Evolutionary conservation across 2,797 vertebrate genomes (phyloP).

Genomic region (Brachymystax lenok): DNA sequence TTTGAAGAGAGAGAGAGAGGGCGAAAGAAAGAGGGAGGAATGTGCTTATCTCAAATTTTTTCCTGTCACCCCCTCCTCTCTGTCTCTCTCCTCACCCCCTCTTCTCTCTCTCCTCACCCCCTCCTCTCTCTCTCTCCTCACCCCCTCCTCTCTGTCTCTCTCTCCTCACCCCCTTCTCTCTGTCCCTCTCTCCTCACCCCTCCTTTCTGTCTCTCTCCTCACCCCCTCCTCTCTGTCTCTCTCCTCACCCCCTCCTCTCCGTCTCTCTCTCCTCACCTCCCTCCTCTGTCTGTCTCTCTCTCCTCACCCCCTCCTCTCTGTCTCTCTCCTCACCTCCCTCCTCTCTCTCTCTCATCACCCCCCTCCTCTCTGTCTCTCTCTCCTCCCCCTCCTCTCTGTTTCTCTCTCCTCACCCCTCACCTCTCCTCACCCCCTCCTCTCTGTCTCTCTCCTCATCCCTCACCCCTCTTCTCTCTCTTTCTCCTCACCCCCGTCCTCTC

Average conservation of each 20-base stretch:
- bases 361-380: too few relatives aligned
- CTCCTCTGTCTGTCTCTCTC: conserved; percentile 38
- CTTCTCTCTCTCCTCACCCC: too few relatives aligned
- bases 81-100: too few relatives aligned
- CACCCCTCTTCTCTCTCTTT: too few relatives aligned
- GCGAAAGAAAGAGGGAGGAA: conserved; percentile 60
- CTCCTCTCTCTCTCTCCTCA: fast-evolving
- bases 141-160: conserved; percentile 25
- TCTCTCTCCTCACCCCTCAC: too few relatives aligned
- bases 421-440: too few relatives aligned
- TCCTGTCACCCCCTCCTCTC: conserved; percentile 49
- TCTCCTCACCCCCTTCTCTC: conserved; percentile 45
- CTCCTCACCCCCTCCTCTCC: conserved; percentile 29
- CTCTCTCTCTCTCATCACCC: too few relatives aligned
- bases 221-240: background rate
- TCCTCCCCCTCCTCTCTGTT: conserved; percentile 50
- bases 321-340: too few relatives aligned
- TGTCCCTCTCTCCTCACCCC: too few relatives aligned
- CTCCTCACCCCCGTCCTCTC: too few relatives aligned
- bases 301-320: fast-evolving
- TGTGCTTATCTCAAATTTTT: conserved; percentile 57
- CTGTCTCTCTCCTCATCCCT: too few relatives aligned
- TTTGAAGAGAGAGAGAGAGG: conserved; percentile 70
- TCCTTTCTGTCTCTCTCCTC: conserved; percentile 7
- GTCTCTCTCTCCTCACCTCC: conserved; percentile 26